phyloP scores from a whole-genome alignment of 1,140 invertebrate genomes.

The Halictus rubicundus region DNA sequence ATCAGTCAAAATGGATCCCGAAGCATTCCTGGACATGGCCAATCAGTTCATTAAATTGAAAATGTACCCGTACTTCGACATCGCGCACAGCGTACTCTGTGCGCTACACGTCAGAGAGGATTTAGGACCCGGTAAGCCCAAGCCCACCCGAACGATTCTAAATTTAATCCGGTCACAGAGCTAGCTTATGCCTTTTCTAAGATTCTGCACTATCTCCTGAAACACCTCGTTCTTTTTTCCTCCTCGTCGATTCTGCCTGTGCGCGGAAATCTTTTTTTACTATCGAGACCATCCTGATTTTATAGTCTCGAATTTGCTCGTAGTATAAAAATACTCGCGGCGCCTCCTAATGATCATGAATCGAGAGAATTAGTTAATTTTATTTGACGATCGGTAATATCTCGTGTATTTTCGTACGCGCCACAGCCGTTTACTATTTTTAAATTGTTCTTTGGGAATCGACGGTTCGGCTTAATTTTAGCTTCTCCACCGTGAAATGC shows the following conservation, averaged over 20 bases:
- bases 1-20: slow-evolving; percentile 90
- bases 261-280: neutral
- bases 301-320: neutral
- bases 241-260: neutral
- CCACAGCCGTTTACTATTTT: neutral
- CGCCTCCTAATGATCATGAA: neutral
- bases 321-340: neutral
- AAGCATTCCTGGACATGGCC: slow-evolving; percentile 97
- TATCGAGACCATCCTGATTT: neutral
- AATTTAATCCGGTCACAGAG: slow-evolving; percentile 70
- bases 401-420: neutral
- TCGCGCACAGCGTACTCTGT: slow-evolving; percentile 95
- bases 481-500: neutral
- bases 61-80: slow-evolving; percentile 99
- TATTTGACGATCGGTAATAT: neutral
- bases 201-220: slow-evolving; percentile 16
- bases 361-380: neutral
- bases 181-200: slow-evolving; percentile 56
- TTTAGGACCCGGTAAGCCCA: slow-evolving; percentile 90
- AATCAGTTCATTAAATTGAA: slow-evolving; percentile 99
- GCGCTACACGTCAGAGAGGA: slow-evolving; percentile 97
- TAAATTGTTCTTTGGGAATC: neutral
- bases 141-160: slow-evolving; percentile 73
- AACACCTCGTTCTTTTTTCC: neutral
- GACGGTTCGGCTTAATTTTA: neutral